Evolutionary conservation across 2,113 vertebrate species (phyloP), one percentile per base, ranked within the genome.

Genomic region (Dromaius novaehollandiae): DNA sequence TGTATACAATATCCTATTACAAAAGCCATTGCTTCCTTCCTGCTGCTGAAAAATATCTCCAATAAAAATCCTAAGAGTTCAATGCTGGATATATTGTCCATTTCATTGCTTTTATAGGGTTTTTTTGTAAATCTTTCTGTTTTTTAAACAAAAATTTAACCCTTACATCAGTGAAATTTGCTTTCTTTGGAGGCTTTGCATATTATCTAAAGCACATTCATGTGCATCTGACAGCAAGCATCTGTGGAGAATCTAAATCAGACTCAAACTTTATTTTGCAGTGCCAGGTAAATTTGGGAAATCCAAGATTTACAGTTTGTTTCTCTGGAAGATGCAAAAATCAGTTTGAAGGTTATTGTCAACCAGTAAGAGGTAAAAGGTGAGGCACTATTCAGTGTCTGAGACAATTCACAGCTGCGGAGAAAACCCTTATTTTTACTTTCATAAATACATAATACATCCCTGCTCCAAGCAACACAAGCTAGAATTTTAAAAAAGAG

Each of bases 11-110:
- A 89, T 77, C 89, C 61, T 30, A 69, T 3, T 94, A 38, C 22
- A 73, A 66, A 82, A 94, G 69, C n/a, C 22, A 82, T 91, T 80
- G 74, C 94, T 89, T 95, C 84, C 70, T 87, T 94, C 58, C 48
- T 69, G 44, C 70, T 93, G 56, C 56, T 94, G 89, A 76, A 94
- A 95, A 95, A 89, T 46, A 88, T 48, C 25, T 96, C 80, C 40
- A 76, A 93, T 87, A 88, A 96, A 60, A 80, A 79, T 79, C 28
- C 32, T 48, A 48, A 42, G 25, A 82, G n/a, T 44, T 85, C 51
- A 73, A 18, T 94, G 70, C 44, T 64, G 48, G 82, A 87, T 76
- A 14, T 56, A 93, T 25, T 34, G n/a, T 80, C 38, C 17, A 76
- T 19, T 82, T 94, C 19, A 69, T 76, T 85, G 66, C 28, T 82